These are phyloP conservation scores for Rhinella marina DNA, from an alignment of 2,797 vertebrate genomes.

Conservation along the genomic window DNA sequence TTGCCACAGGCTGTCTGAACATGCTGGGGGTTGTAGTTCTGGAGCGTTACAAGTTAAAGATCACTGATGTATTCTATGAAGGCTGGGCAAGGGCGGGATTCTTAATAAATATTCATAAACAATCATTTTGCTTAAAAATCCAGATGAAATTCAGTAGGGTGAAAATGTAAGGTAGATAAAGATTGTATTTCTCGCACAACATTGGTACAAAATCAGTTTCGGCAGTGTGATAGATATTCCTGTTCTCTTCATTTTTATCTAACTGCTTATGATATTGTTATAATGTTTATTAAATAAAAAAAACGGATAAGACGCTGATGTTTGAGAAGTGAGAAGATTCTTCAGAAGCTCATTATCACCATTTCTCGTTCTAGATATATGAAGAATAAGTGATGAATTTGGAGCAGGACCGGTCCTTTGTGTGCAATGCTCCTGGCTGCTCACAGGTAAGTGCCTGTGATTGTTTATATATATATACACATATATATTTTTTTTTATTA, in stretches of 20 bases:
- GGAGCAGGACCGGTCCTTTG: slow-evolving; percentile 98
- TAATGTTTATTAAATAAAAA: not conserved
- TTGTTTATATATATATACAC: too few relatives aligned
- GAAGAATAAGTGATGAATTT: slow-evolving; percentile 98
- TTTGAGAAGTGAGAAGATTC: not conserved
- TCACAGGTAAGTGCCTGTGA: slow-evolving; percentile 91
- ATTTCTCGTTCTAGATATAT: slow-evolving; percentile 84
- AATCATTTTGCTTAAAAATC: not conserved
- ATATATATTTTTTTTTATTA: too few relatives aligned
- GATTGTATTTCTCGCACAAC: not conserved
- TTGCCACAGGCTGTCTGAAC: not conserved
- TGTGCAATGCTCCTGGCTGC: slow-evolving; percentile 97
- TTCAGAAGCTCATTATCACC: slow-evolving; percentile 45
- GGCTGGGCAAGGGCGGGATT: not conserved
- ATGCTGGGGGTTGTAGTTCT: not conserved
- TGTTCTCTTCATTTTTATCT: not conserved
- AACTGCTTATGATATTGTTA: not conserved
- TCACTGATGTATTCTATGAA: not conserved
- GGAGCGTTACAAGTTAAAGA: not conserved
- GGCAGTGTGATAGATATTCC: not conserved
- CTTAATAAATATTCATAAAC: not conserved
- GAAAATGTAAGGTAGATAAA: not conserved
- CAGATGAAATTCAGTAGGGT: not conserved
- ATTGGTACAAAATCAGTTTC: not conserved
- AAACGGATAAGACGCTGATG: not conserved